These are phyloP conservation scores for Bufotes viridis DNA, from an alignment of 2,797 vertebrate genomes.

Conservation along the genomic window DNA sequence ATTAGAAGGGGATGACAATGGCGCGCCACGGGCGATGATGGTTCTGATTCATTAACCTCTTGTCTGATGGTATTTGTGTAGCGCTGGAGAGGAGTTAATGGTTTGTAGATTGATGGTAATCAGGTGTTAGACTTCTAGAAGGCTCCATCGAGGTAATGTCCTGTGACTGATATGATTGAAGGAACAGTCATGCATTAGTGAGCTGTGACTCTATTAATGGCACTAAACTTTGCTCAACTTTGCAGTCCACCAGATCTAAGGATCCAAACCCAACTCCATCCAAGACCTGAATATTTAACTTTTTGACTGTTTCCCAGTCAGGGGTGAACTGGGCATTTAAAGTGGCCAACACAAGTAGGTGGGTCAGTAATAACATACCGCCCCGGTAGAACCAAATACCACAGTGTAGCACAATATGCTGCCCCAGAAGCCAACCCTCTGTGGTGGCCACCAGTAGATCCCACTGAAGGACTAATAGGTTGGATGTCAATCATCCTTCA, in stretches of 20 bases:
- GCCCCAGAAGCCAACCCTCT: no score
- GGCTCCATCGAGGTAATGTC: conserved; percentile 24
- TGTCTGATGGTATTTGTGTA: conserved; percentile 41
- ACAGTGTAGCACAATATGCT: no score
- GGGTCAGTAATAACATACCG: no score
- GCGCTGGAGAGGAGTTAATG: conserved; percentile 33
- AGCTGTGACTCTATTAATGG: conserved; percentile 39
- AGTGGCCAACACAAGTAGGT: no score
- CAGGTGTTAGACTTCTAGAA: conserved; percentile 31
- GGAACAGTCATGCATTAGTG: conserved; percentile 3
- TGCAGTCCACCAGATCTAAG: not conserved
- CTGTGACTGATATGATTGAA: conserved; percentile 44
- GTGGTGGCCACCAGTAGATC: not conserved
- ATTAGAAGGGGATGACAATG: conserved; percentile 23
- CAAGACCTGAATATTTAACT: not conserved
- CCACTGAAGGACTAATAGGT: not conserved
- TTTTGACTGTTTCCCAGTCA: not conserved
- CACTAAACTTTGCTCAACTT: conserved; percentile 38
- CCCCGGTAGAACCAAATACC: no score
- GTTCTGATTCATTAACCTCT: conserved; percentile 48
- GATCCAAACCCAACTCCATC: not conserved
- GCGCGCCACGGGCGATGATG: not conserved
- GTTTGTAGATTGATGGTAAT: conserved; percentile 46
- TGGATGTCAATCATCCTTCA: not conserved
- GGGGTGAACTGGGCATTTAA: no score